phyloP scores from a whole-genome alignment of 2,888 invertebrate species.

The Meloe dianella region DNA sequence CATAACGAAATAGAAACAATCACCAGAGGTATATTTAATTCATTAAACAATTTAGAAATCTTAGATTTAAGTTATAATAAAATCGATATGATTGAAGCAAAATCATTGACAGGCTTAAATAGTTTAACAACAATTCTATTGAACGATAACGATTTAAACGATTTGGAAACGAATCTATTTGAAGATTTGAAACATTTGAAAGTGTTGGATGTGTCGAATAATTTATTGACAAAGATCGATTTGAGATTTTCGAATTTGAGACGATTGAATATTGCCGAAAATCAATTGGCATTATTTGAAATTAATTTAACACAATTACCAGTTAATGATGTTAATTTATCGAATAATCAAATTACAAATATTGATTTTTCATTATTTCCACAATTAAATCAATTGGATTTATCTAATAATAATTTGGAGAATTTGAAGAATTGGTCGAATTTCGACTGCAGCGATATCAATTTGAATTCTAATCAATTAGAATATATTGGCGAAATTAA shows the following conservation, averaged over 20 bases:
- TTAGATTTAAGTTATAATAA: conserved; percentile 15
- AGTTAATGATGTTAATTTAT: conserved; percentile 11
- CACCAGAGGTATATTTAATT: conserved; percentile 10
- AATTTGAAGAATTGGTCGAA: conserved; percentile 6
- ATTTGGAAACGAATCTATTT: conserved; percentile 7
- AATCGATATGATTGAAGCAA: conserved; percentile 11
- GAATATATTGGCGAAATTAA: background rate
- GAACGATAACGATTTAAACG: conserved; percentile 15
- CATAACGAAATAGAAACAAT: conserved; percentile 9
- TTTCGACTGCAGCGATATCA: background rate
- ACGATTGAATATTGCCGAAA: background rate
- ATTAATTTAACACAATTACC: background rate
- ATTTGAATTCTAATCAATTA: conserved; percentile 14
- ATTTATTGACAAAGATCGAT: background rate
- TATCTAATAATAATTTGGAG: conserved; percentile 13
- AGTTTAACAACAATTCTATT: conserved; percentile 11
- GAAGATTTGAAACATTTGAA: conserved; percentile 3
- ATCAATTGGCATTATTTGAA: background rate
- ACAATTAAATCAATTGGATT: background rate
- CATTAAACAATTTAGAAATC: conserved; percentile 10
- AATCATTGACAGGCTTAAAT: conserved; percentile 11
- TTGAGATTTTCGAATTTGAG: conserved; percentile 1
- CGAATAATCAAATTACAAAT: background rate
- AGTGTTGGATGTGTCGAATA: conserved; percentile 13
- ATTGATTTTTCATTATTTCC: conserved; percentile 14